A percentile compares a stretch with the other conserved stretches of the same genome.
Conservation (phyloP, 2,797 vertebrate species). For the Ciconia nigra region DNA sequence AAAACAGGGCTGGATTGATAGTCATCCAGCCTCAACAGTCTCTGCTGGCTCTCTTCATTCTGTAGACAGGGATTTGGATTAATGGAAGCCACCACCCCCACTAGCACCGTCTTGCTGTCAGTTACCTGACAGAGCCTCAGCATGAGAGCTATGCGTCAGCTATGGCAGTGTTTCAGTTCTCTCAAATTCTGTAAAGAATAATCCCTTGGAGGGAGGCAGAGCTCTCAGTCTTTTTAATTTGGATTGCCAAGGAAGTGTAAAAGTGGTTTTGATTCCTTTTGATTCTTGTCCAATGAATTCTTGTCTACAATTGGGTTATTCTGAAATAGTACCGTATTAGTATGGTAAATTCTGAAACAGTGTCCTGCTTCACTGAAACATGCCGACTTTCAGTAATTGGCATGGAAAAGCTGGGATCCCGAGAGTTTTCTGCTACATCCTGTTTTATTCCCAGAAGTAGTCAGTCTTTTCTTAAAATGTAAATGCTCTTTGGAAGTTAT, state of each 20-base stretch:
- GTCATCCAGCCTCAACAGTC: not conserved
- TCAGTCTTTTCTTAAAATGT: not conserved
- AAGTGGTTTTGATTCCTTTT: not conserved
- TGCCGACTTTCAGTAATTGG: not conserved
- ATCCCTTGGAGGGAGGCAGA: not conserved
- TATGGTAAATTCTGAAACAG: not conserved
- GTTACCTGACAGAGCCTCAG: not conserved
- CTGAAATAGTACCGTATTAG: not conserved
- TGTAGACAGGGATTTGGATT: not conserved
- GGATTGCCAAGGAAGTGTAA: not conserved
- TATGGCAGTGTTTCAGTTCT: not conserved
- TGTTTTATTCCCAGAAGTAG: not conserved
- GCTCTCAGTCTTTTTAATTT: not conserved
- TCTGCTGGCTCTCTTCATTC: not conserved
- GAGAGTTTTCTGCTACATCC: not conserved
- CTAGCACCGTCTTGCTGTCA: not conserved
- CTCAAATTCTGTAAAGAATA: not conserved
- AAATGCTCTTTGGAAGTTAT: not conserved
- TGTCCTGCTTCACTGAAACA: not conserved
- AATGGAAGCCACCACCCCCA: not conserved
- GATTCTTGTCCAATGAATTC: not conserved
- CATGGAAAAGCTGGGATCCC: not conserved
- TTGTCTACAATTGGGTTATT: not conserved
- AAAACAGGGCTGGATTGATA: not conserved
- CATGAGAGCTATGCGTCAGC: not conserved